phyloP scores from a whole-genome alignment of 2,888 invertebrate genomes.

The Cabera pusaria region DNA sequence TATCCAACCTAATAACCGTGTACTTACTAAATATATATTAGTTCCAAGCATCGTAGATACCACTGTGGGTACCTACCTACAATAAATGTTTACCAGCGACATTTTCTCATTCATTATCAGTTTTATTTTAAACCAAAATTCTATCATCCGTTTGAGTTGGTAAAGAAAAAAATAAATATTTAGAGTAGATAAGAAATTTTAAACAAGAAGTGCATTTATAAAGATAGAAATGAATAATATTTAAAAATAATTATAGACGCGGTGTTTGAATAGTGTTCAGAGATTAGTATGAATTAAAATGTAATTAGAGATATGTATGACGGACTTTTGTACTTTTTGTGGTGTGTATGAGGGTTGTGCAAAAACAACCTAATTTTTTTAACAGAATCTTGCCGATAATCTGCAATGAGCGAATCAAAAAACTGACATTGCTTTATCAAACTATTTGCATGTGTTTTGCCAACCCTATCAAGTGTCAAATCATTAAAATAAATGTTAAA shows the following conservation, averaged over 20 bases:
- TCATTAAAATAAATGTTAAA: conserved; percentile 36
- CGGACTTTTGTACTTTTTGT: conserved; percentile 78
- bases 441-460: conserved; percentile 33
- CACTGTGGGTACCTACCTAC: too few relatives aligned
- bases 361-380: conserved; percentile 32
- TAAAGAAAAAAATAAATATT: conserved; percentile 38
- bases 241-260: conserved; percentile 57
- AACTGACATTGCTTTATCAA: conserved; percentile 8
- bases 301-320: conserved; percentile 57
- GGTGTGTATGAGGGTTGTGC: conserved; percentile 70
- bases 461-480: conserved; percentile 66
- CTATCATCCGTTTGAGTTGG: conserved; percentile 11
- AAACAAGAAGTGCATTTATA: conserved; percentile 82
- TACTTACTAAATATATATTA: too few relatives aligned
- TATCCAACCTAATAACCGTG: too few relatives aligned
- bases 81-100: too few relatives aligned
- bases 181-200: conserved; percentile 60
- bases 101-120: too few relatives aligned
- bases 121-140: too few relatives aligned
- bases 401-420: conserved; percentile 18
- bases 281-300: conserved; percentile 49
- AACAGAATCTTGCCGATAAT: conserved; percentile 35
- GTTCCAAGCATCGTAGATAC: too few relatives aligned
- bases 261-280: conserved; percentile 72
- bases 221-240: conserved; percentile 70